These are phyloP conservation scores for Trichomycterus rosablanca DNA, from an alignment of 2,113 vertebrate species.

Conservation along the genomic window DNA sequence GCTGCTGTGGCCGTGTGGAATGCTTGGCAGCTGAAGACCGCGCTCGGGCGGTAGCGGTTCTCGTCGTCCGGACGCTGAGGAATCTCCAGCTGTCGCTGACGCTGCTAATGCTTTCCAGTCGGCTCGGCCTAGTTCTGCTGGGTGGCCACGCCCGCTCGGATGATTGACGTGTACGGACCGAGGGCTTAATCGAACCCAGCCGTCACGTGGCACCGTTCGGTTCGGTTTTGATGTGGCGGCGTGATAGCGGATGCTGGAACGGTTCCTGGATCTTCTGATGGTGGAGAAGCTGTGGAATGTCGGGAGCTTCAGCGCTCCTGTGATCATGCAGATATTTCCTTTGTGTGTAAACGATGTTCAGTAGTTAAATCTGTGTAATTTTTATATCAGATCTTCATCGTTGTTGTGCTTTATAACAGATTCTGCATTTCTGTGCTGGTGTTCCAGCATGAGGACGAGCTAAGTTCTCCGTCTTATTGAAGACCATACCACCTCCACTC, in stretches of 20 bases:
- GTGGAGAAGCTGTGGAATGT: no score
- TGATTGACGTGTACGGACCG: neutral
- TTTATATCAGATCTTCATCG: no score
- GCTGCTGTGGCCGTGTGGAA: slow-evolving; percentile 28
- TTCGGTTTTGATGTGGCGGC: neutral
- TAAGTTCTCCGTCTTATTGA: no score
- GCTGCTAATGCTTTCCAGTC: slow-evolving; percentile 27
- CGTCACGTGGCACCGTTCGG: neutral
- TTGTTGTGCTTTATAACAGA: no score
- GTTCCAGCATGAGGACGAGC: no score
- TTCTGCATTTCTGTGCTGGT: no score
- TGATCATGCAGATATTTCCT: no score
- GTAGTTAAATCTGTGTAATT: no score
- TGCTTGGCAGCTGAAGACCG: slow-evolving; percentile 42
- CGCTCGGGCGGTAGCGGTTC: slow-evolving; percentile 26
- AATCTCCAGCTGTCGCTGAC: slow-evolving; percentile 51
- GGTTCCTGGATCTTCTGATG: no score
- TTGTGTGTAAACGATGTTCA: no score
- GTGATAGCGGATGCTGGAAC: neutral
- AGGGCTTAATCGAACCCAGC: neutral
- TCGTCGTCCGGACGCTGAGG: slow-evolving; percentile 21
- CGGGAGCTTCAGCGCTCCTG: no score
- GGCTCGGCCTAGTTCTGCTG: neutral
- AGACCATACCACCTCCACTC: no score
- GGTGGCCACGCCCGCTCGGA: neutral